Base-by-base conservation (phyloP, 2,888 invertebrate species). In the Melanotus villosus region DNA sequence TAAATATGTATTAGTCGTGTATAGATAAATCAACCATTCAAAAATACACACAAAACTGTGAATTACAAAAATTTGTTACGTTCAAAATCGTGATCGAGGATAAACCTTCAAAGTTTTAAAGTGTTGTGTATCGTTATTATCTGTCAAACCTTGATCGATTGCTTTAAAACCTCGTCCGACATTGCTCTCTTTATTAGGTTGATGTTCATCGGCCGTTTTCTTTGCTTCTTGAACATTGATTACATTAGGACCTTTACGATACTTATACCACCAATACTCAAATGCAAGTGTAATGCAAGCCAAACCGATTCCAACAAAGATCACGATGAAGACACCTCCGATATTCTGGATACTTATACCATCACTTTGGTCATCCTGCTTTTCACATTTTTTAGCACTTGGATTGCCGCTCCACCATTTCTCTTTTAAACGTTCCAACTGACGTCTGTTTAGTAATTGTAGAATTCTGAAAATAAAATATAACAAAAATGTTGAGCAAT, bases 331-430 rank as follows among this genome's bases (percentile, higher is more conserved):
- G 0, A 99, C 98, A 0, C 98, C 98, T 50, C 97, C 98, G 75
- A 99, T 99, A 83, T 99, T 99, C 81, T 97, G 93, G 70, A 99
- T 98, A 69, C 97, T 97, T 80, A 99, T 99, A 54, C 99, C 99
- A 81, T 98, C 98, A 1, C 95, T 95, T 81, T 98, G 96, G 81
- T 97, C 95, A 80, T 96, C 95, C 62, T 94, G 92, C 76, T 94
- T 93, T 77, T 95, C 94, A 78, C 96, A 96, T 70, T 90, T 89
- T 77, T 90, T 90, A 32, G 90, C 90, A 5, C 90, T 89, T 0
- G 92, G 92, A 79, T 97, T 97, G 72, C 92, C 91, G 77, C 91
- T 93, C 99, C 99, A 99, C 99, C 99, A 99, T 77, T 90, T 92
- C 79, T 98, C 97, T 85, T 98, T 98, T 12, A 99, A 85, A 76